Conservation (phyloP, 1,140 invertebrate genomes). For the Drosophila saltans region DNA sequence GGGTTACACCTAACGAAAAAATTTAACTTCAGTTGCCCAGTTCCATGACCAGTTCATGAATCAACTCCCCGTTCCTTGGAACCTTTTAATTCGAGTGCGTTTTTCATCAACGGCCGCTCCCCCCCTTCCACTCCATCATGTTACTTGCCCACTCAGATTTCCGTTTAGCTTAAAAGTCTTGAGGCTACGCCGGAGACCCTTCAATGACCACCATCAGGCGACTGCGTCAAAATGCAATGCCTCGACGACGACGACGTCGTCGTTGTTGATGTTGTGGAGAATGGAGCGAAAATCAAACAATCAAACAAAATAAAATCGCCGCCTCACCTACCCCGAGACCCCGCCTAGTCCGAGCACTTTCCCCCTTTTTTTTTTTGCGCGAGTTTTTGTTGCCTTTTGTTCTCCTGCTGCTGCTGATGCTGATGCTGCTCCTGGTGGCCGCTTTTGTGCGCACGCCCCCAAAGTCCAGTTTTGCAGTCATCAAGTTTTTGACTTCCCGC, state of each 20-base stretch:
- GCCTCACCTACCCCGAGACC: background rate
- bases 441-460: conserved; percentile 71
- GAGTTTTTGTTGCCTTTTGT: conserved; percentile 69
- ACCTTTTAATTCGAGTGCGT: conserved; percentile 80
- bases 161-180: conserved; percentile 77
- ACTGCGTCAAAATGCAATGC: conserved; percentile 68
- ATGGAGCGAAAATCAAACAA: conserved; percentile 77
- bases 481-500: conserved; percentile 71
- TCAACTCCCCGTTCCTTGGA: conserved; percentile 2
- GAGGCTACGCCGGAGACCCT: conserved; percentile 77
- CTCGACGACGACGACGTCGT: conserved; percentile 39
- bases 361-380: conserved; percentile 40
- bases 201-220: conserved; percentile 66
- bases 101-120: conserved; percentile 68
- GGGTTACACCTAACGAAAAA: conserved; percentile 30
- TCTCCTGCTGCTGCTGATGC: conserved; percentile 54
- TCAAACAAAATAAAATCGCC: conserved; percentile 80
- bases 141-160: conserved; percentile 43
- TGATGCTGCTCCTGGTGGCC: conserved; percentile 38
- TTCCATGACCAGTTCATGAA: conserved; percentile 17
- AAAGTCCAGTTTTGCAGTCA: conserved; percentile 78
- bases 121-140: conserved; percentile 3
- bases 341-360: conserved; percentile 25
- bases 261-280: conserved; percentile 17
- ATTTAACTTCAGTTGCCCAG: too few relatives aligned